Percentiles rank a stretch among this genome's conserved stretches.
These are phyloP conservation scores for Emesis russula DNA, from an alignment of 2,888 invertebrate species.

Conservation along the genomic window DNA sequence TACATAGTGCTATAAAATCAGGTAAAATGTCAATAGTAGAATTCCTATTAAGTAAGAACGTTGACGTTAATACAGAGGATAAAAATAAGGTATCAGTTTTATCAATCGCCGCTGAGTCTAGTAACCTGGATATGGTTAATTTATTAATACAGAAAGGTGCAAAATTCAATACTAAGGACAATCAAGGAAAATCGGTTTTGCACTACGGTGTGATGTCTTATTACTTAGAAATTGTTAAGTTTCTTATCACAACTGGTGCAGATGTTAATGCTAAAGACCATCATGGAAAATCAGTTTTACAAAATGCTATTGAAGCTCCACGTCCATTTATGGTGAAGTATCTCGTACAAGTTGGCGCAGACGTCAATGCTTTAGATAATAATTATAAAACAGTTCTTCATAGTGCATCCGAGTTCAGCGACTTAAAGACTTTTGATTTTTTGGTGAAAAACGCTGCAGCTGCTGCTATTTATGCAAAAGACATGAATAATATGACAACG, in stretches of 20 bases:
- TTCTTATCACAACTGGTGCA: not conserved
- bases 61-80: not conserved
- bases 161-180: not conserved
- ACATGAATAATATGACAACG: constrained; percentile 81
- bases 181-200: not conserved
- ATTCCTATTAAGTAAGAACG: not conserved
- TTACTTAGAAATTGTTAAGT: not conserved
- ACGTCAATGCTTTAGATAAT: not conserved
- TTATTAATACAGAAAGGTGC: not conserved
- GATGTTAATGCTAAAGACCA: not conserved
- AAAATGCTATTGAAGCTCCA: not conserved
- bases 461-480: not conserved
- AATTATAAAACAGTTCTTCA: not conserved
- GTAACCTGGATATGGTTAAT: not conserved
- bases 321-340: not conserved
- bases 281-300: not conserved
- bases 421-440: not conserved
- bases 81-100: not conserved
- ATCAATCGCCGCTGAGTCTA: not conserved
- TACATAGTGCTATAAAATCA: not conserved
- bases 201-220: not conserved
- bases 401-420: not conserved
- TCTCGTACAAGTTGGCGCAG: not conserved
- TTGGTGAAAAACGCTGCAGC: not conserved
- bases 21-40: not conserved